Evolutionary conservation across 2,797 vertebrate species (phyloP), one percentile per base, ranked within the genome.

Genomic region (Urocyon cinereoargenteus): DNA sequence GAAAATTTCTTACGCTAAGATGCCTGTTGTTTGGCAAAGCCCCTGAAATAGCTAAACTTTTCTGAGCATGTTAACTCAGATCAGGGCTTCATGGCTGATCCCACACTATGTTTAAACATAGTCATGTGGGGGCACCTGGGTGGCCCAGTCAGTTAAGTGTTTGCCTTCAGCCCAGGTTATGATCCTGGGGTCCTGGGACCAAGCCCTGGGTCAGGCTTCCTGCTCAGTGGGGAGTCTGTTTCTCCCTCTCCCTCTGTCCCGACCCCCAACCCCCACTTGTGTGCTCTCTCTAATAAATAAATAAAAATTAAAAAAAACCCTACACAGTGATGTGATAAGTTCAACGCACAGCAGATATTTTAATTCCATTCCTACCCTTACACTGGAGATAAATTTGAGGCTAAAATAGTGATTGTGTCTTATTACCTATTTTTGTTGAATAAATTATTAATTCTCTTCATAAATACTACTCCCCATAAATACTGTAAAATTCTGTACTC

Each of bases 361-460:
- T 78, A 53, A 78, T 75, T 97, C 73, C 83, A 89, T 3, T 78
- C 28, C 75, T 70, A 93, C 34, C 64, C 45, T 95, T 68, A 62
- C 53, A 51, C 31, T n/a, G 70, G 53, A 68, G 62, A 45, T n/a
- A 92, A 92, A 88, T 83, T 22, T 82, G 45, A 92, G 22, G 55
- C 36, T 26, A 73, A 78, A 97, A 85, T 0, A 87, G 16, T 7
- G 31, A 86, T 4, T 21, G 16, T 12, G 79, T 36, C 24, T 16
- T 6, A 61, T 70, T 77, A 51, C 19, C 68, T 91, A 78, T 90
- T 92, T 75, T 68, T 94, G 51, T 16, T 79, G 83, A 96, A 49
- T 66, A 79, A 96, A 91, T 75, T 75, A 77, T 70, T 93, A 95
- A 86, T 59, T 92, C 49, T 86, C 73, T 87, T 79, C 93, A 55